Base-by-base conservation (phyloP, 2,888 invertebrate species). In the Panopea generosa region DNA sequence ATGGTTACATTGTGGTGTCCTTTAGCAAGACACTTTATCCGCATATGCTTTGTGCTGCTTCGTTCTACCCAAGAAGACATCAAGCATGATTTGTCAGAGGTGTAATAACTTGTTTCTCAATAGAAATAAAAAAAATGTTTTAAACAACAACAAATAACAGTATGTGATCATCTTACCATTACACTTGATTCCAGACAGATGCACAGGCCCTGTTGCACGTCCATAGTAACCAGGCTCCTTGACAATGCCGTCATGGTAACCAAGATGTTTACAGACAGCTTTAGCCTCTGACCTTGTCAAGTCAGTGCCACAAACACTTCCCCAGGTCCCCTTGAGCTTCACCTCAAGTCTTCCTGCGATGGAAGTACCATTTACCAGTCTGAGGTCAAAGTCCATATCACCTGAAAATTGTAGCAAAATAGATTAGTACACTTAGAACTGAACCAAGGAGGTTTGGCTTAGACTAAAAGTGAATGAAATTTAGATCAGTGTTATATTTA, bases 221-320 rank as follows among this genome's bases (percentile, higher is more conserved):
- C 78, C 77, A 71, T 63, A 73, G 27, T 43, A 18, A 38, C 78
- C 82, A 1, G 68, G 50, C 20, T 29, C n/a, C 61, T 78, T 29
- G 22, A 56, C 62, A 29, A 57, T 76, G 24, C 86, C 88, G 26
- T 76, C 77, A 56, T 69, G 70, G 68, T 73, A 96, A 18, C 96
- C 96, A 26, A 96, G 90, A 87, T 96, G 95, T 65, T 93, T 94
- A 86, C 96, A 96, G 1, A 95, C 94, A 0, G 96, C 95, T 84
- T 20, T 43, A 0, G 96, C 96, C 84, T 95, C 95, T 20, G 92
- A 93, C 73, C 95, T 91, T 6, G 94, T 95, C 85, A 96, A 96
- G 82, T 94, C 94, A 84, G 95, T 95, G 85, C 96, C 96, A 90
- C 96, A 96, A 16, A 96, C 94, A 77, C 94, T 94, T 1, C 96